A percentile compares a stretch with the other conserved stretches of the same genome.
Conservation (phyloP, 2,797 vertebrate species). For the Lophotriccus pileatus region DNA sequence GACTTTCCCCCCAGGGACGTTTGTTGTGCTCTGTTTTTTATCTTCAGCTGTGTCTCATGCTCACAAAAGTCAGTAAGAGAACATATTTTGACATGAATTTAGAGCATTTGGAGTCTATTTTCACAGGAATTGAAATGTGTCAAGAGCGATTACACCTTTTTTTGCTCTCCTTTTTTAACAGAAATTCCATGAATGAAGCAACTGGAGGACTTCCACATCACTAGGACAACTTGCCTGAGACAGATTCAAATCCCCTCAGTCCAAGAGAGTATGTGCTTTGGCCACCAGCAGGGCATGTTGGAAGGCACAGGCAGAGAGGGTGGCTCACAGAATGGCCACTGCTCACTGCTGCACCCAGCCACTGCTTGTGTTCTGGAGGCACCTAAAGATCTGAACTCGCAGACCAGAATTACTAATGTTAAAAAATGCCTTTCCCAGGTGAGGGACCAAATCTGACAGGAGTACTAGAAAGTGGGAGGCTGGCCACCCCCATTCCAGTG, state of each 20-base stretch:
- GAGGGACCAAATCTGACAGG: neutral
- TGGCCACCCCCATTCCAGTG: neutral
- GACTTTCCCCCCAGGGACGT: neutral
- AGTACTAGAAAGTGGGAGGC: accelerated
- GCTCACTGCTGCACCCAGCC: accelerated
- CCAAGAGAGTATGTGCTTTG: accelerated
- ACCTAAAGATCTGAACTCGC: accelerated
- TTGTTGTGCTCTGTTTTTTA: neutral
- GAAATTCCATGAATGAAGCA: neutral
- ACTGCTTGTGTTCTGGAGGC: accelerated
- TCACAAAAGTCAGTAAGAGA: neutral
- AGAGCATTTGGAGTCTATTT: neutral
- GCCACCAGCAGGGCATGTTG: neutral
- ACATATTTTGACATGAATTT: neutral
- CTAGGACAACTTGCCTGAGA: neutral
- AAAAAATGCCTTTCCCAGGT: neutral
- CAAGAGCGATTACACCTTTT: neutral
- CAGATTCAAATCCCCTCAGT: neutral
- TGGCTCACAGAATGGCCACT: accelerated
- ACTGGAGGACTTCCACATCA: neutral
- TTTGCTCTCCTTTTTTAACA: neutral
- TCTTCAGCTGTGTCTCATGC: neutral
- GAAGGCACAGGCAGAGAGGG: neutral
- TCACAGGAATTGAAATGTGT: neutral
- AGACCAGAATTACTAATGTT: neutral